These are phyloP conservation scores for Pandion haliaetus DNA, from an alignment of 2,113 vertebrate genomes.

Conservation along the genomic window DNA sequence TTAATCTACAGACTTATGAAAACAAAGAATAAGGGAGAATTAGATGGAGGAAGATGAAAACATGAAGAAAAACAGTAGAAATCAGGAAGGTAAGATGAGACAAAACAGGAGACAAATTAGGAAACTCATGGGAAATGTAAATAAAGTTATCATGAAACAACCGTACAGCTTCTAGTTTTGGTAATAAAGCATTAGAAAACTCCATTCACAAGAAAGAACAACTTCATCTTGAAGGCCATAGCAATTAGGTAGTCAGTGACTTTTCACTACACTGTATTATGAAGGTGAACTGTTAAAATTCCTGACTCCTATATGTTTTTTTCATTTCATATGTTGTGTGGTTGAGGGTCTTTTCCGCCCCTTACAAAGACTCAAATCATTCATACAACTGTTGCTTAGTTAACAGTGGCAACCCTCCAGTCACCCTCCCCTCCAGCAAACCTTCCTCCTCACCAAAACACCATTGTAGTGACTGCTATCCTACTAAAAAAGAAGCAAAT, in stretches of 20 bases:
- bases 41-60: not conserved
- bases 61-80: not conserved
- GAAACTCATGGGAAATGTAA: not conserved
- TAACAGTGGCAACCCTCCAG: not conserved
- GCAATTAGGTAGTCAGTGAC: not conserved
- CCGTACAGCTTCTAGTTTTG: not conserved
- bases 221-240: not conserved
- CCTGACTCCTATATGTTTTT: not conserved
- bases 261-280: not conserved
- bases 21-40: not conserved
- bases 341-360: not conserved
- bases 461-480: not conserved
- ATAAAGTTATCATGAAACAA: not conserved
- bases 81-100: not conserved
- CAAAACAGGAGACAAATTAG: not conserved
- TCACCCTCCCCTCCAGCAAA: not conserved
- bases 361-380: not conserved
- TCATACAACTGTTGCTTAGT: not conserved
- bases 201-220: not conserved
- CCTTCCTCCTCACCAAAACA: not conserved
- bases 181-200: not conserved
- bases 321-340: not conserved
- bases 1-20: not conserved
- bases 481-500: not conserved
- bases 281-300: not conserved